Percentiles rank a stretch among this genome's conserved stretches.
These are phyloP conservation scores for Labia minor DNA, from an alignment of 2,888 invertebrate genomes.

Conservation along the genomic window DNA sequence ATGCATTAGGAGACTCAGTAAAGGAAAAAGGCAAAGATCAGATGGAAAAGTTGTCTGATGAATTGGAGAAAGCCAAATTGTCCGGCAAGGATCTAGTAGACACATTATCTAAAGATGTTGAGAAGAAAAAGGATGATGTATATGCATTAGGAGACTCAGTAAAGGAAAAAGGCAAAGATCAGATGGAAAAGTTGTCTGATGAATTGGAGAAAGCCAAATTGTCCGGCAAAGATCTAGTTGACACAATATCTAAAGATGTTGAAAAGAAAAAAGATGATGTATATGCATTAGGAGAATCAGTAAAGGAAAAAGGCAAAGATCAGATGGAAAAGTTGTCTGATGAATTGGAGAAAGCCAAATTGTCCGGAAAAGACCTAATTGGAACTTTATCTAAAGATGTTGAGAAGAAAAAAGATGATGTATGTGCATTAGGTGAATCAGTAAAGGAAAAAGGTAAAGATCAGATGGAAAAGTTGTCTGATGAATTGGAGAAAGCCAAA, in stretches of 20 bases:
- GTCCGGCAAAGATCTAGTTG: too few species aligned
- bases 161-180: too few species aligned
- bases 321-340: constrained; percentile 18
- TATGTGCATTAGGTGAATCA: not conserved
- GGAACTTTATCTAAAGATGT: not conserved
- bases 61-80: too few species aligned
- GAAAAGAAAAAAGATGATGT: constrained; percentile 25
- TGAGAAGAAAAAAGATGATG: not conserved
- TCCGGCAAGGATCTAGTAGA: too few species aligned
- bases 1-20: too few species aligned
- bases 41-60: too few species aligned
- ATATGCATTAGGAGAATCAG: constrained; percentile 17
- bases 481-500: not conserved
- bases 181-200: too few species aligned
- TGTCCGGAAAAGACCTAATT: too few species aligned
- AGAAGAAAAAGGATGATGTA: too few species aligned
- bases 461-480: not conserved
- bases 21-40: constrained; percentile 14
- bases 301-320: constrained; percentile 22
- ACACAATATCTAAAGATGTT: constrained; percentile 14
- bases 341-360: not conserved
- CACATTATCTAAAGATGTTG: too few species aligned
- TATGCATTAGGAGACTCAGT: too few species aligned
- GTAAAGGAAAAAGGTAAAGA: not conserved
- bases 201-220: too few species aligned